phyloP scores from a whole-genome alignment of 2,113 vertebrate species.

The Sakesphorus luctuosus region DNA sequence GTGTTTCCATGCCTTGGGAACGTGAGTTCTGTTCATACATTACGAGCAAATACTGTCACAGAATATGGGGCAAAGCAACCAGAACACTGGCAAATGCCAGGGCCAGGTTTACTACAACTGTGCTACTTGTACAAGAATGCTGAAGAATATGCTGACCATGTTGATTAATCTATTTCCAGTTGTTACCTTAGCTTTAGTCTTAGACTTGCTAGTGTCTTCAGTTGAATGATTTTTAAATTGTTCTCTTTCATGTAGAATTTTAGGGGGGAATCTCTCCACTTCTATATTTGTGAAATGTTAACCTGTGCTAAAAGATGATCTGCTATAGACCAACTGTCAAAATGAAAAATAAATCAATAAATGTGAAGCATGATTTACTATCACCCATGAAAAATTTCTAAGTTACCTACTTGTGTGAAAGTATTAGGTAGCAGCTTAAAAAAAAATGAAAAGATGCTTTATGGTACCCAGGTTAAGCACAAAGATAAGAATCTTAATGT shows the following conservation, averaged over 20 bases:
- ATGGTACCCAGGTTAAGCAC: background rate
- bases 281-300: background rate
- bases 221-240: background rate
- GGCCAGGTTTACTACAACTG: background rate
- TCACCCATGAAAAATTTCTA: background rate
- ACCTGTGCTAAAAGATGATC: background rate
- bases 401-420: background rate
- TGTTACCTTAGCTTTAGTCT: background rate
- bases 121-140: background rate
- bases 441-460: background rate
- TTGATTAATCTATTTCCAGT: background rate
- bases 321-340: background rate
- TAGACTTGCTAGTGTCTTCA: background rate
- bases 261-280: background rate
- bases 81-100: background rate
- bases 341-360: background rate
- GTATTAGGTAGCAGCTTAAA: background rate
- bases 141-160: background rate
- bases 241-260: background rate
- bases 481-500: background rate
- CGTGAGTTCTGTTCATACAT: constrained; percentile 37
- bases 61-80: background rate
- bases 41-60: background rate
- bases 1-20: constrained; percentile 1
- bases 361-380: background rate